phyloP scores from a whole-genome alignment of 2,797 vertebrate genomes.

The Amniataba percoides region DNA sequence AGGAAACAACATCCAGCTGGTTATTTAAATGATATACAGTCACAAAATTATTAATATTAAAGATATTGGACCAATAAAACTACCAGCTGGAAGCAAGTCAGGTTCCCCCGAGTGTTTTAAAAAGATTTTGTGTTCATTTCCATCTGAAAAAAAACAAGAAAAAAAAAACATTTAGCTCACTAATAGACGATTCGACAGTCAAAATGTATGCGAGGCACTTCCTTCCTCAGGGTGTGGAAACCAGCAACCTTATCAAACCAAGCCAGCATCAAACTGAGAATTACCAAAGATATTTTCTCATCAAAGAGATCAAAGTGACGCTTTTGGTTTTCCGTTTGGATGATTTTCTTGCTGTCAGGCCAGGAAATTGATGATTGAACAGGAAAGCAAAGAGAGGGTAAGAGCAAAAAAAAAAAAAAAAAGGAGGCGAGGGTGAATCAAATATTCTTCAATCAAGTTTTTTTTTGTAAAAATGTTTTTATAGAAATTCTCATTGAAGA shows the following conservation, averaged over 20 bases:
- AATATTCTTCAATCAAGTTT: slow-evolving; percentile 34
- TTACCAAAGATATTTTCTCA: slow-evolving; percentile 53
- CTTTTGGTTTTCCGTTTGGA: slow-evolving; percentile 30
- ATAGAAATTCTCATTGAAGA: slow-evolving; percentile 24
- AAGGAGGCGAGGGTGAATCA: background rate
- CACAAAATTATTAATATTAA: no score
- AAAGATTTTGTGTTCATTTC: slow-evolving; percentile 2
- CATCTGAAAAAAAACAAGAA: slow-evolving; percentile 30
- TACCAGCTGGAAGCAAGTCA: background rate
- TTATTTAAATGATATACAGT: background rate
- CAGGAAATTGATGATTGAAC: slow-evolving; percentile 44
- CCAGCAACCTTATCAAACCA: slow-evolving; percentile 26
- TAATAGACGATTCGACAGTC: slow-evolving; percentile 21
- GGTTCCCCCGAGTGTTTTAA: background rate
- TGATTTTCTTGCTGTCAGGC: slow-evolving; percentile 31
- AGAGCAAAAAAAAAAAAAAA: no score
- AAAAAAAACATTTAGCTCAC: slow-evolving; percentile 20
- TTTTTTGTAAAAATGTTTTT: slow-evolving; percentile 14
- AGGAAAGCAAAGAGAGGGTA: slow-evolving; percentile 26
- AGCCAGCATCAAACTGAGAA: slow-evolving; percentile 31
- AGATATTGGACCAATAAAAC: background rate
- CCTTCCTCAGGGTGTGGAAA: background rate
- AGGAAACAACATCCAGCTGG: background rate
- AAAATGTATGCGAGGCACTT: background rate
- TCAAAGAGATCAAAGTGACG: slow-evolving; percentile 42